A percentile compares a stretch with the other conserved stretches of the same genome.
phyloP scores from a whole-genome alignment of 2,113 vertebrate species.

The Ploceus nigricollis region DNA sequence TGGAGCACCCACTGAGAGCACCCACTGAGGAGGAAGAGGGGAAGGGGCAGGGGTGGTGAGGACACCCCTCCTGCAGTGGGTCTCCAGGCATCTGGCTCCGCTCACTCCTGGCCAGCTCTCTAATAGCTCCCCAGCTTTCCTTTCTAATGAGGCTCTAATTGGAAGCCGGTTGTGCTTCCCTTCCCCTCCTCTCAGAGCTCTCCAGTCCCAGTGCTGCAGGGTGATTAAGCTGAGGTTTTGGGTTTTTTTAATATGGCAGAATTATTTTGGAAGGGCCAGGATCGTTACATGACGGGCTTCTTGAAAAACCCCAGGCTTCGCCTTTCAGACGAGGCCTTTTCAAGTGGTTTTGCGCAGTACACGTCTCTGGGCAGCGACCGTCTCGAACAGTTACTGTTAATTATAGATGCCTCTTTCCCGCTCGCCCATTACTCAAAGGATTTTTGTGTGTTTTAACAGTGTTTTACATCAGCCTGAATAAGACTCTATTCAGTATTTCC shows the following conservation, averaged over 20 bases:
- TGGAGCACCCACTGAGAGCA: neutral
- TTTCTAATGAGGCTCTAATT: conserved; percentile 83
- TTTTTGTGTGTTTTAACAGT: conserved; percentile 83
- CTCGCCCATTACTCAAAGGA: conserved; percentile 82
- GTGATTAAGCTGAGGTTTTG: conserved; percentile 83
- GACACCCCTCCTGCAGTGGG: neutral
- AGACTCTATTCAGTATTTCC: conserved; percentile 79
- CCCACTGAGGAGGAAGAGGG: neutral
- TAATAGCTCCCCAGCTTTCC: conserved; percentile 73
- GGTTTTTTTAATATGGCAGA: conserved; percentile 74
- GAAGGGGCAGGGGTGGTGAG: neutral
- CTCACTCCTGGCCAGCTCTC: conserved; percentile 40
- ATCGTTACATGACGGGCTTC: conserved; percentile 73
- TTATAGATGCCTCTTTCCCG: conserved; percentile 84
- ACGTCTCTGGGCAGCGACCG: conserved; percentile 77
- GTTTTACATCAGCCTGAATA: conserved; percentile 81
- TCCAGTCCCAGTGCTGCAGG: conserved; percentile 77
- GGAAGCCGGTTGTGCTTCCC: conserved; percentile 75
- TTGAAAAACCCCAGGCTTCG: conserved; percentile 75
- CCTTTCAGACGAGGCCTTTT: conserved; percentile 76
- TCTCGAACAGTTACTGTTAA: conserved; percentile 86
- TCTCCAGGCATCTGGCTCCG: conserved; percentile 22
- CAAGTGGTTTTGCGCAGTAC: conserved; percentile 82
- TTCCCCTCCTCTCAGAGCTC: conserved; percentile 73
- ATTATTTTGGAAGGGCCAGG: conserved; percentile 79